Base-by-base conservation (phyloP, 1,140 invertebrate species). In the Drosophila varians region DNA sequence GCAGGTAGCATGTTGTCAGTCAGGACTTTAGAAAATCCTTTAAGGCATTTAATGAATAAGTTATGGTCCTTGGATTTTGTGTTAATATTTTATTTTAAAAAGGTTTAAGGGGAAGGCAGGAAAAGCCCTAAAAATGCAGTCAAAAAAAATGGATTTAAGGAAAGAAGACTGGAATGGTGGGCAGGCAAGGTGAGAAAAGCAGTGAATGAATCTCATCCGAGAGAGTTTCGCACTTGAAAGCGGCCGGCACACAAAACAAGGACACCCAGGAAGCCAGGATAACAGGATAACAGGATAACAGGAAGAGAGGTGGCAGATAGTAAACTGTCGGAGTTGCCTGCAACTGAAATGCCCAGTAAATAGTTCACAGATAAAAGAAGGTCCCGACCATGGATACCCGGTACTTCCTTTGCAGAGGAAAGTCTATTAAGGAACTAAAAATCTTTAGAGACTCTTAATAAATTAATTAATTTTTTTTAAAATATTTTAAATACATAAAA, bases 141-240 rank as follows among this genome's bases (percentile, higher is more conserved):
- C n/a, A n/a, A n/a, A n/a, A 21, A 4, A 21, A 21, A 21, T 1
- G 11, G 1, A 25, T 4, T 1, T 2, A 21, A 28, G 26, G 23
- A 45, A 3, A 11, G 11, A 18, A 12, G 14, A 9, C 9, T 28
- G 6, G 1, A 19, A 4, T 2, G 18, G n/a, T 45, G 36, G n/a
- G n/a, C n/a, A 16, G 40, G 7, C 2, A 18, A 31, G 16, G 42
- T 6, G 42, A 28, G 42, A 47, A 53, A 72, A 18, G 51, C 47
- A 61, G 19, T 65, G 62, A 45, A 66, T 66, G 26, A 66, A 72
- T 72, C 68, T 54, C 68, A 54, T 62, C 48, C 69, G 36, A 60
- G 56, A 53, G 65, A n/a, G 2, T 53, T 71, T 72, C 66, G 34
- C 69, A 61, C 69, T 53, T 71, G 42, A 48, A 52, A 61, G 49